These are phyloP conservation scores for Nyctibius bracteatus DNA, from an alignment of 2,113 vertebrate genomes.

Conservation along the genomic window DNA sequence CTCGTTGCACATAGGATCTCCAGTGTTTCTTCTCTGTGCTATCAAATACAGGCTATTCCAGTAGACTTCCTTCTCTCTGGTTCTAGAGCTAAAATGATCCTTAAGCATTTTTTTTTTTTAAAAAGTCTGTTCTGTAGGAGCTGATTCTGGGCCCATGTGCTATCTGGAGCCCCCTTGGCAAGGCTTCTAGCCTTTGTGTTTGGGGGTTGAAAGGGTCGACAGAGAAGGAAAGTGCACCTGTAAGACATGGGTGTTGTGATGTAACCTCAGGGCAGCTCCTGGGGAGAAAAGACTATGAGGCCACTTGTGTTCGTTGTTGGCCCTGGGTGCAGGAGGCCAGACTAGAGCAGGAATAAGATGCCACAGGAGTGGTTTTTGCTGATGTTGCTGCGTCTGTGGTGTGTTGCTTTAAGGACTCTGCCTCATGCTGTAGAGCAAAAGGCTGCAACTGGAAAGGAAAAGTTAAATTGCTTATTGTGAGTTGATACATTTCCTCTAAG, in stretches of 20 bases:
- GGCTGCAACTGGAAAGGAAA: neutral
- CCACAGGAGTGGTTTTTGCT: fast-evolving
- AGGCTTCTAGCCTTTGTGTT: neutral
- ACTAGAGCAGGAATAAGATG: neutral
- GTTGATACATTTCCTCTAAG: neutral
- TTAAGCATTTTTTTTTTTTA: neutral
- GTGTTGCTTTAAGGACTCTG: neutral
- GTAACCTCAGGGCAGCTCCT: neutral
- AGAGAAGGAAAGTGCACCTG: neutral
- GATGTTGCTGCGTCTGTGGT: neutral
- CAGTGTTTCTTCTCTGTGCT: neutral
- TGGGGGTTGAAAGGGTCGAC: neutral
- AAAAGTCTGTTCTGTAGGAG: neutral
- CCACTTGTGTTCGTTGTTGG: neutral
- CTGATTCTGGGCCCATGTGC: neutral
- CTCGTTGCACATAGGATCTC: fast-evolving
- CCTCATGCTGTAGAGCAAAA: neutral
- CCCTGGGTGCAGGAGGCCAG: neutral
- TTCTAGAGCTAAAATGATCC: neutral
- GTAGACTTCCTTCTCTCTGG: neutral
- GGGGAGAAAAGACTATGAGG: neutral
- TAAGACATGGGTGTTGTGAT: neutral
- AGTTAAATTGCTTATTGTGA: neutral
- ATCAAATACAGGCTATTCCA: neutral
- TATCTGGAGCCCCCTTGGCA: neutral